phyloP scores from a whole-genome alignment of 2,888 invertebrate genomes.

The Zygothrica quintamaculata region DNA sequence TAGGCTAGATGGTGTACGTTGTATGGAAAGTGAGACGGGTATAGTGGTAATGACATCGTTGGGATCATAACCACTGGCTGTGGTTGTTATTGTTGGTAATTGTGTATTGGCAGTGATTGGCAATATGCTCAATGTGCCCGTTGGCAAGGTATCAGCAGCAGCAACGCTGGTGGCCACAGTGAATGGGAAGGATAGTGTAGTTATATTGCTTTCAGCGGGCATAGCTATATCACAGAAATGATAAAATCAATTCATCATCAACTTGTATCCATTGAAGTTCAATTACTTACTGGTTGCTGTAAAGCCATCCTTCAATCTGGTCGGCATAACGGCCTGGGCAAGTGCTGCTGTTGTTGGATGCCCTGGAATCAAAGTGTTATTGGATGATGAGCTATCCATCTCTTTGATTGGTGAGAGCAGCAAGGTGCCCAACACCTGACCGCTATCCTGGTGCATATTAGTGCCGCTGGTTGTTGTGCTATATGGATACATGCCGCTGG shows the following conservation, averaged over 20 bases:
- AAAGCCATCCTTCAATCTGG: conserved; percentile 71
- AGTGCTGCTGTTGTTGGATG: conserved; percentile 91
- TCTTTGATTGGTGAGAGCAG: conserved; percentile 94
- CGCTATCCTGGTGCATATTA: conserved; percentile 85
- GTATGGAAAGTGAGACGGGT: conserved; percentile 81
- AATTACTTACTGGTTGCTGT: conserved; percentile 57
- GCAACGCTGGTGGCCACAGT: conserved; percentile 79
- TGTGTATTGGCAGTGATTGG: conserved; percentile 71
- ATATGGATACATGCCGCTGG: conserved; percentile 84
- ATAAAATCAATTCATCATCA: too few species aligned
- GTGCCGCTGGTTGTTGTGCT: conserved; percentile 72
- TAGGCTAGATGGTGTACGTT: conserved; percentile 73
- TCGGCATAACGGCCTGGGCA: conserved; percentile 90
- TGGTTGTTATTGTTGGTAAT: conserved; percentile 78
- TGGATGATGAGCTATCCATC: conserved; percentile 90
- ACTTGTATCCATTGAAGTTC: not conserved
- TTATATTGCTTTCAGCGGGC: conserved; percentile 77
- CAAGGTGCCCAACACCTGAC: conserved; percentile 90
- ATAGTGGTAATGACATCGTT: conserved; percentile 80
- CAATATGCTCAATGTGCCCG: conserved; percentile 81
- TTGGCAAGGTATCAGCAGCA: conserved; percentile 74
- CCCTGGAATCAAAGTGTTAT: conserved; percentile 90
- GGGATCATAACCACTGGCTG: conserved; percentile 71
- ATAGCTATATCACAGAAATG: conserved; percentile 58
- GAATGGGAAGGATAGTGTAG: conserved; percentile 84